phyloP scores from a whole-genome alignment of 1,140 invertebrate genomes.

The Psix sp. region DNA sequence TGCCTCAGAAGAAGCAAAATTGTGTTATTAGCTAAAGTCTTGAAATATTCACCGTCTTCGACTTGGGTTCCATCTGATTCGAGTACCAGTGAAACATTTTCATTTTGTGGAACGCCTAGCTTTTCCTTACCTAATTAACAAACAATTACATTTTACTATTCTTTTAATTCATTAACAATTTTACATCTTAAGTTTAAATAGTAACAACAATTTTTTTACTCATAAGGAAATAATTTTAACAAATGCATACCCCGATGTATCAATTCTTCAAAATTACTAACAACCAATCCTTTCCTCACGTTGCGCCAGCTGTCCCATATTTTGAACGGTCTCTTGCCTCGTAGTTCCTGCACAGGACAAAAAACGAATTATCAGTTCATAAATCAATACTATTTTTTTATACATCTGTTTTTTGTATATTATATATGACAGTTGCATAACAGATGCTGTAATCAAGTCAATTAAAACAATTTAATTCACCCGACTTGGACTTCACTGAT shows the following conservation, averaged over 20 bases:
- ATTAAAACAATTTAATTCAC: too few species aligned
- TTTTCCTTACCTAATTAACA: conserved; percentile 88
- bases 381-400: too few species aligned
- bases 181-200: too few species aligned
- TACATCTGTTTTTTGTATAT: too few species aligned
- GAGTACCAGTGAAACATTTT: conserved; percentile 90
- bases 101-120: conserved; percentile 88
- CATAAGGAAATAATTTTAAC: too few species aligned
- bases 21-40: conserved; percentile 92
- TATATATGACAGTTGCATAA: too few species aligned
- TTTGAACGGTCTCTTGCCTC: conserved; percentile 97
- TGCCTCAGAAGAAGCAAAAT: conserved; percentile 90
- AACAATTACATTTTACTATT: not conserved
- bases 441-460: too few species aligned
- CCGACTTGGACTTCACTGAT: not conserved
- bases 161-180: not conserved
- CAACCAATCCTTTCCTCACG: conserved; percentile 94
- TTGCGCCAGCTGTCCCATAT: conserved; percentile 97
- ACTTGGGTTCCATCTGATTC: conserved; percentile 97
- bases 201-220: too few species aligned
- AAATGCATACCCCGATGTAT: conserved; percentile 85
- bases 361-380: not conserved
- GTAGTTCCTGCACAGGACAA: conserved; percentile 84
- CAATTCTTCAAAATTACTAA: conserved; percentile 93
- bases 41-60: conserved; percentile 95